Conservation (phyloP, 2,888 invertebrate genomes). For the Podotricha telesiphe region DNA sequence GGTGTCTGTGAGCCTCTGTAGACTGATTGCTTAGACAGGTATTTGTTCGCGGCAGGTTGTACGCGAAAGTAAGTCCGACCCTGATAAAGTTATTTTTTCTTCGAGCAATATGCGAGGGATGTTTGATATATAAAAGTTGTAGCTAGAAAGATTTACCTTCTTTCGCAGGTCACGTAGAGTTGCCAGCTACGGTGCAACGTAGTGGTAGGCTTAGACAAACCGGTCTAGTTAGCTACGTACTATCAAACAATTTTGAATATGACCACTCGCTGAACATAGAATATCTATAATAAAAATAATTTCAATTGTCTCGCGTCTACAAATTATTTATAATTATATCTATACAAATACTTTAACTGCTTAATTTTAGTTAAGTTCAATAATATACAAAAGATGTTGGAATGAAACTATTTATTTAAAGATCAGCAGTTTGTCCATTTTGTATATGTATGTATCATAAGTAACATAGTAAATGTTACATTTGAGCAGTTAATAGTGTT, state of each 20-base stretch:
- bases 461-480: background rate
- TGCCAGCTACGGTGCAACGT: background rate
- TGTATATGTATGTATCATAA: background rate
- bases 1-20: too few species aligned
- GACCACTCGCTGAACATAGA: background rate
- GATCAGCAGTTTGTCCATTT: background rate
- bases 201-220: background rate
- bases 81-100: background rate
- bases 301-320: slow-evolving; percentile 3
- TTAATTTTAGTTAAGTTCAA: slow-evolving; percentile 17
- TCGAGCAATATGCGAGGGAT: background rate
- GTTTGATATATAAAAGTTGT: background rate
- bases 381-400: slow-evolving; percentile 34
- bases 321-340: slow-evolving; percentile 10
- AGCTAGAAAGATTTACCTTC: background rate
- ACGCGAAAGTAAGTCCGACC: background rate
- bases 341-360: slow-evolving; percentile 27
- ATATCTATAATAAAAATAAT: background rate
- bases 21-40: background rate
- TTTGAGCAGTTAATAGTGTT: background rate
- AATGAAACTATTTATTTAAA: slow-evolving; percentile 8
- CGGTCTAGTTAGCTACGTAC: background rate
- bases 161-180: slow-evolving; percentile 1
- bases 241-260: background rate
- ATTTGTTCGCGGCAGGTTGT: too few species aligned